Conservation (phyloP, 2,797 vertebrate species). For the Sphenodon punctatus region DNA sequence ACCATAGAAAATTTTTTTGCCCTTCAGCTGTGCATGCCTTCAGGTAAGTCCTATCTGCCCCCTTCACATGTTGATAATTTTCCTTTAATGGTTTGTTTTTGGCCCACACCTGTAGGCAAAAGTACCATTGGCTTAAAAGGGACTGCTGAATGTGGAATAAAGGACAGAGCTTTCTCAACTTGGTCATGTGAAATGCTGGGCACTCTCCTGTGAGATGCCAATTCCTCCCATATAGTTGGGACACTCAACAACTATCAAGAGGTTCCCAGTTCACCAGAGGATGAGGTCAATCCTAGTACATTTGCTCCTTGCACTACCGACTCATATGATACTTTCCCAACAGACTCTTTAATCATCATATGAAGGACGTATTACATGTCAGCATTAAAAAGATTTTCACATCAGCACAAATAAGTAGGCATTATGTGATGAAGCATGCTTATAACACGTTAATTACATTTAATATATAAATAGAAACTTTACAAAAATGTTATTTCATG, state of each 20-base stretch:
- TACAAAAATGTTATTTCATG: not conserved
- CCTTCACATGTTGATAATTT: not conserved
- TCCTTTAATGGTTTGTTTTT: not conserved
- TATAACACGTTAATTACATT: conserved; percentile 29
- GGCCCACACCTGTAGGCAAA: not conserved
- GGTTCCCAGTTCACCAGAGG: not conserved
- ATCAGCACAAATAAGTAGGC: not conserved
- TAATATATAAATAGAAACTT: conserved; percentile 34
- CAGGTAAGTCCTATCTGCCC: too few species aligned
- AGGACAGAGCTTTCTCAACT: not conserved
- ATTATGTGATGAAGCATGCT: conserved; percentile 25
- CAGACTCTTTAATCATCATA: not conserved
- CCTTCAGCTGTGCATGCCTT: not conserved
- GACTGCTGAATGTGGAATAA: not conserved
- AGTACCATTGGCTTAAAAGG: not conserved
- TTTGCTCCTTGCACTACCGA: not conserved
- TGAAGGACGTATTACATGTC: not conserved
- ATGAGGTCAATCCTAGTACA: not conserved
- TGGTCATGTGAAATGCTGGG: not conserved
- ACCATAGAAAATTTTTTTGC: not conserved
- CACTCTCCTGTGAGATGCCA: not conserved
- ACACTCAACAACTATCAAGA: not conserved
- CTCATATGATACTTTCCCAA: not conserved
- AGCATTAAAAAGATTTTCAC: conserved; percentile 18
- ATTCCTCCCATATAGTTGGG: not conserved